Percentiles rank a stretch among this genome's conserved stretches.
phyloP scores from a whole-genome alignment of 2,888 invertebrate genomes.

The Unio pictorum region DNA sequence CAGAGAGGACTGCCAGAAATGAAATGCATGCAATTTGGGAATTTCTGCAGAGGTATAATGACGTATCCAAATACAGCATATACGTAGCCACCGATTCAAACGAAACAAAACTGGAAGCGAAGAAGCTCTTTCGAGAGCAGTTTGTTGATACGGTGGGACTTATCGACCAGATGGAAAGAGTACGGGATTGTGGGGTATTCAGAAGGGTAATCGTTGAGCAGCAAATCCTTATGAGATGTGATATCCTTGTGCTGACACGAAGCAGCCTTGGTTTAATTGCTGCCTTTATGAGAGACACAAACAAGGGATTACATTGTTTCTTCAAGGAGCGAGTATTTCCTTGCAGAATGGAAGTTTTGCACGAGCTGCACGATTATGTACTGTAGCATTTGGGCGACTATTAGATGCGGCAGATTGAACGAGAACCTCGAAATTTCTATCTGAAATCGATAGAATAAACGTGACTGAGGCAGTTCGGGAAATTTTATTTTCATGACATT shows the following conservation, averaged over 20 bases:
- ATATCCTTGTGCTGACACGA: constrained; percentile 4
- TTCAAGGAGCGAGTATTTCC: too few species aligned
- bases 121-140: constrained; percentile 2
- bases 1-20: constrained; percentile 2
- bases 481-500: too few species aligned
- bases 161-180: constrained; percentile 6
- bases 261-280: constrained; percentile 8
- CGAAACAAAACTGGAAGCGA: background rate
- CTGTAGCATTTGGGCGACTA: too few species aligned
- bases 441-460: too few species aligned
- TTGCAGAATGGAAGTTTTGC: too few species aligned
- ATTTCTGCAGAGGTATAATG: constrained; percentile 6
- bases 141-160: constrained; percentile 4
- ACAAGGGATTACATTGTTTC: background rate
- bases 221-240: constrained; percentile 6
- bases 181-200: too few species aligned
- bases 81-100: constrained; percentile 8
- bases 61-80: constrained; percentile 2
- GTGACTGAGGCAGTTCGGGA: too few species aligned
- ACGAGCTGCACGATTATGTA: too few species aligned
- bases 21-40: constrained; percentile 7
- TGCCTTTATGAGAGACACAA: constrained; percentile 7
- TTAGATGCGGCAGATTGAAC: too few species aligned
- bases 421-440: too few species aligned
- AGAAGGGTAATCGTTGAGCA: constrained; percentile 3